Base-by-base conservation (phyloP, 2,888 invertebrate species). In the Dasypolia templi region DNA sequence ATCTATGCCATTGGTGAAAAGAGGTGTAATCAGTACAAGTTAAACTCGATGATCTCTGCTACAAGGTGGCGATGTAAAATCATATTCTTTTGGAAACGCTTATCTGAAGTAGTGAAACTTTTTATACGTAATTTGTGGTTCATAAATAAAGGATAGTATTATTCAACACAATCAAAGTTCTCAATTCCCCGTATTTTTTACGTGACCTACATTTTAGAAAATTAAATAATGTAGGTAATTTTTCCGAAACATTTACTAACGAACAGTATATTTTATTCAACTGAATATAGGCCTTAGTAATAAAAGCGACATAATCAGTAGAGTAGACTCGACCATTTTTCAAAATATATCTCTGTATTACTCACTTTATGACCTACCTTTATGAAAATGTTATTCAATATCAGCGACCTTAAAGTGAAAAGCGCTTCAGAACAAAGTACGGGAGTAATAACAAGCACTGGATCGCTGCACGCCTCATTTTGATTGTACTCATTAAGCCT, bases 401-500 rank as follows among this genome's bases (percentile, higher is more conserved):
- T 79, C 72, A 75, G 66, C 58, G 55, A 75, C 61, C 70, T 71
- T 69, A 73, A 69, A 83, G 78, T 69, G 53, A 63, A 77, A 81
- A 74, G 74, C 59, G 71, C 83, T 86, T 72, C 69, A 74, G 61
- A 81, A 86, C 86, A 87, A 84, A 83, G 86, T 86, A 86, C 75
- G 79, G 61, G 68, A 87, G 82, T 84, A 85, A 86, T 87, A 87
- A 84, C 86, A 86, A 83, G 81, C 85, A 88, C 84, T 85, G 84
- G 78, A 83, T 75, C 81, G 82, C 79, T 83, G 85, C 81, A 82
- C 72, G 65, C 82, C 82, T 87, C 91, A 89, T 91, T 91, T 91
- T 91, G 90, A 92, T 89, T 91, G 88, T 87, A 72, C 91, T 90
- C 89, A 92, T 92, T 92, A 91, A 87, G 75, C 81, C 82, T 75